Percentiles rank a stretch among this genome's conserved stretches.
Conservation (phyloP, 1,140 invertebrate genomes). For the Bombus sibiricus region DNA sequence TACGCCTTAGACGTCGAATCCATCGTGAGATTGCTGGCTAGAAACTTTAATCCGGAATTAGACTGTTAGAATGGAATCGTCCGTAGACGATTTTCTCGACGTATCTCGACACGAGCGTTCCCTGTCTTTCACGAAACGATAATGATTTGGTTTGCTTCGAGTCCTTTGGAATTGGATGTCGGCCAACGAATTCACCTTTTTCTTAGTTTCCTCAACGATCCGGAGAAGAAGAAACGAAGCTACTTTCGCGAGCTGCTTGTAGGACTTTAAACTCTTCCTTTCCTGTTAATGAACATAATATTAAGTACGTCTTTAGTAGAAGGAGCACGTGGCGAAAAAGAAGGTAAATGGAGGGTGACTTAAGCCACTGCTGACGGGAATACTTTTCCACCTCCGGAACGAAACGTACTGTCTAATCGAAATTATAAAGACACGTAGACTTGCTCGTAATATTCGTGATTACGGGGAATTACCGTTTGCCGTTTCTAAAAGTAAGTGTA, state of each 20-base stretch:
- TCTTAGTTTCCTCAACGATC: background rate
- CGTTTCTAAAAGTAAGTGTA: too few relatives aligned
- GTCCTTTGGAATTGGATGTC: background rate
- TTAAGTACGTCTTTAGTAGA: background rate
- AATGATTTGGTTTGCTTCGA: conserved; percentile 17
- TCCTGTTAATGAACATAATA: background rate
- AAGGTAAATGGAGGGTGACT: background rate
- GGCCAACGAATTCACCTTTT: conserved; percentile 4
- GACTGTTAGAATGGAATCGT: conserved; percentile 36
- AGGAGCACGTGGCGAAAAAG: background rate
- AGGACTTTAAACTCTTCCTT: background rate
- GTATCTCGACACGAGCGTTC: background rate
- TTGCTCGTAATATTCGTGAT: background rate
- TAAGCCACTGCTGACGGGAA: background rate
- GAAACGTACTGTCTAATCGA: background rate
- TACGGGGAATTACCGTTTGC: background rate
- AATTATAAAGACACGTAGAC: conserved; percentile 2
- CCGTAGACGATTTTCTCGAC: background rate
- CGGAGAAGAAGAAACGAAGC: background rate
- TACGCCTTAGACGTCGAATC: conserved; percentile 56
- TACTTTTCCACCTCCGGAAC: background rate
- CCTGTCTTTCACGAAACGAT: background rate
- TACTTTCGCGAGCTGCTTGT: background rate
- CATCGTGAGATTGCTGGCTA: conserved; percentile 72
- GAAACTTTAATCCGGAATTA: conserved; percentile 78